Base-by-base conservation (phyloP, 2,888 invertebrate genomes). In the Drosophila macrospina region DNA sequence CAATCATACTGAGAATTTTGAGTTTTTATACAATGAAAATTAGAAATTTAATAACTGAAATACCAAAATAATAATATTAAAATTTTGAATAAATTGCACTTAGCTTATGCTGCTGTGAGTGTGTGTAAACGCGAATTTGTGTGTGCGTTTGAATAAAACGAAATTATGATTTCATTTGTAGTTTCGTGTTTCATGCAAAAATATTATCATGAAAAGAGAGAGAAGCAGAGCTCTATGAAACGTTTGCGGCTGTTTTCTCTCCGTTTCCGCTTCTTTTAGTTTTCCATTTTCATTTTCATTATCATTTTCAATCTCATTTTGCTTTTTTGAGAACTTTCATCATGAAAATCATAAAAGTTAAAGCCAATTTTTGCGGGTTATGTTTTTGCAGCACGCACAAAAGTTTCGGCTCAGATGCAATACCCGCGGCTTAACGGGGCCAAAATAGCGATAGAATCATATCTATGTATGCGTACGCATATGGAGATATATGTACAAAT, bases 261-360 rank as follows among this genome's bases (percentile, higher is more conserved):
- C 13, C 16, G 11, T 36, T 20, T 20, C 28, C 15, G 16, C 41
- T 32, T 15, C 15, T 30, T 44, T 28, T n/a, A 15, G 16, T 16
- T 36, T 26, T 41, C 11, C 13, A 15, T 24, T 37, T 20, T 15
- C 26, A 26, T 59, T 39, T 39, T 15, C 13, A 15, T 24, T 37
- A 13, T 15, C 26, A 26, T 59, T 39, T 39, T 15, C 16, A 36
- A 16, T 15, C 37, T 28, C 7, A 20, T 52, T 11, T 10, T 41
- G 15, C 8, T 10, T 7, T 16, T 16, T 11, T 20, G 10, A 6
- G 26, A 76, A 76, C 67, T 77, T 80, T 69, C 45, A 62, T 44
- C 73, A 64, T 80, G 80, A 65, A 80, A 80, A 80, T 80, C 69
- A 80, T 67, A 69, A 78, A 78, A 78, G 78, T 78, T 78, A 67